Conservation (phyloP, 2,888 invertebrate species). For the Oscheius myriophilus region DNA sequence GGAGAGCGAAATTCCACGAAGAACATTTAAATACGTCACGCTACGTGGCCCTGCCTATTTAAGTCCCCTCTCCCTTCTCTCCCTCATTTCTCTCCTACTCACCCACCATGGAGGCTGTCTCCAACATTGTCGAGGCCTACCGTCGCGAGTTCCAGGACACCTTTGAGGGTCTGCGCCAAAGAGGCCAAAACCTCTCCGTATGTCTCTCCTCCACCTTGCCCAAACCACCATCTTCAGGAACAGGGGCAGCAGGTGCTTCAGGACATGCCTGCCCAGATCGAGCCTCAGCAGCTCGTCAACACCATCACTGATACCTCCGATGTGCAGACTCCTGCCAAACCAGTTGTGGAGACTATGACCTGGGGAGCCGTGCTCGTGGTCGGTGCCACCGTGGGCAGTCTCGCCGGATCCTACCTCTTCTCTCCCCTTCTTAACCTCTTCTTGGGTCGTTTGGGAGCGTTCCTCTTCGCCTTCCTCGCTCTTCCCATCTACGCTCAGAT, state of each 20-base stretch:
- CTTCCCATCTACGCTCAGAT: conserved; percentile 24
- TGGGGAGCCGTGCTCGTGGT: conserved; percentile 39
- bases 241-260: conserved; percentile 17
- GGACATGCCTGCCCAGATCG: conserved; percentile 28
- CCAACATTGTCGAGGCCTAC: conserved; percentile 18
- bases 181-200: conserved; percentile 13
- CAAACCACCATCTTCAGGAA: background rate
- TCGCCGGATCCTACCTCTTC: conserved; percentile 32
- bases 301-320: conserved; percentile 31
- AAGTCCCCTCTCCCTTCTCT: too few relatives aligned
- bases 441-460: conserved; percentile 31
- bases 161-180: conserved; percentile 39
- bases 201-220: conserved; percentile 4
- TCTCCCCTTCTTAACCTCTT: conserved; percentile 34
- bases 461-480: conserved; percentile 31
- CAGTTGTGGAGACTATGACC: conserved; percentile 37
- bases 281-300: conserved; percentile 30
- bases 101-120: too few relatives aligned
- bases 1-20: too few relatives aligned
- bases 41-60: too few relatives aligned
- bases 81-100: too few relatives aligned
- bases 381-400: conserved; percentile 27
- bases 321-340: conserved; percentile 14
- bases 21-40: too few relatives aligned
- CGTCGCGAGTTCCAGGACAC: conserved; percentile 40